phyloP scores from a whole-genome alignment of 2,888 invertebrate genomes.

The Apotomis turbidana region DNA sequence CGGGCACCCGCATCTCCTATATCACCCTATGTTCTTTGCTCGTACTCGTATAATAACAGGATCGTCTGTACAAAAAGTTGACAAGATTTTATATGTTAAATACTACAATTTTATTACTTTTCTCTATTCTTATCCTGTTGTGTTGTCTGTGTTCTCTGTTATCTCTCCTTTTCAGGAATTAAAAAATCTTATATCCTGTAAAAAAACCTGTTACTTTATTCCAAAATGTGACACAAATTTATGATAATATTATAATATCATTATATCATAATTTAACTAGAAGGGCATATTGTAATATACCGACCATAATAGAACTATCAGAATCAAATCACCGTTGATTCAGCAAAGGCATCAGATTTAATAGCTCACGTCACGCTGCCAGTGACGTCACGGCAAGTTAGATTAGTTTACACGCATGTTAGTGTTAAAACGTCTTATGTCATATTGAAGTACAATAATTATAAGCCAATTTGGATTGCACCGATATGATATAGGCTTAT shows the following conservation, averaged over 20 bases:
- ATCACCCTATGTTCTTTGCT: too few relatives aligned
- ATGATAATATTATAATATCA: not conserved
- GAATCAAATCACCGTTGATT: conserved; percentile 12
- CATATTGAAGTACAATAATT: not conserved
- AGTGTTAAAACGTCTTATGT: not conserved
- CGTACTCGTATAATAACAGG: too few relatives aligned
- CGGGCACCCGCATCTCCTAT: too few relatives aligned
- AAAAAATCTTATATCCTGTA: too few relatives aligned
- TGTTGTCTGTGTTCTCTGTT: too few relatives aligned
- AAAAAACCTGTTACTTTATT: too few relatives aligned
- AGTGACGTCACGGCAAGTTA: conserved; percentile 14
- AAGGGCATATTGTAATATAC: not conserved
- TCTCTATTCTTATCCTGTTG: too few relatives aligned
- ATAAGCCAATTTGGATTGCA: not conserved
- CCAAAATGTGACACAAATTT: too few relatives aligned
- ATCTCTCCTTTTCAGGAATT: too few relatives aligned
- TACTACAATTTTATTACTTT: too few relatives aligned
- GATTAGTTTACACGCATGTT: conserved; percentile 2
- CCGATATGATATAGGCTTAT: not conserved
- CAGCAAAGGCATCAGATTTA: conserved; percentile 16
- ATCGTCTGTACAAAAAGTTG: too few relatives aligned
- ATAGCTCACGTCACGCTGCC: conserved; percentile 11
- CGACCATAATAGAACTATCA: conserved; percentile 12
- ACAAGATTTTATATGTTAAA: too few relatives aligned
- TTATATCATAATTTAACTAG: not conserved